Evolutionary conservation across 2,888 invertebrate species (phyloP).

Genomic region (Malacosoma neustria): DNA sequence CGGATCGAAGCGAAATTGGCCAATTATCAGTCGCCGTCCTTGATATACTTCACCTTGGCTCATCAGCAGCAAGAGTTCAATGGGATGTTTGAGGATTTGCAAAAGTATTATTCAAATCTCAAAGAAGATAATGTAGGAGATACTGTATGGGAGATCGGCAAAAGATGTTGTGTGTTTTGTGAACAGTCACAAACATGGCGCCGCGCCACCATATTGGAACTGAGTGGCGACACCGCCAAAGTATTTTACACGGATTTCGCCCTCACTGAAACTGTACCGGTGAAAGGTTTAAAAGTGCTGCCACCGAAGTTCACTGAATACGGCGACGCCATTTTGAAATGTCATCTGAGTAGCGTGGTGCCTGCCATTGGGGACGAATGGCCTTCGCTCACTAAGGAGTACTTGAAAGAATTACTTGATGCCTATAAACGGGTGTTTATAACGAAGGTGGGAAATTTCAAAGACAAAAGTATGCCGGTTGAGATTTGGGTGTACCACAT

Average conservation of each 20-base stretch:
- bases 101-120: conserved; percentile 59
- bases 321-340: conserved; percentile 76
- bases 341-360: conserved; percentile 80
- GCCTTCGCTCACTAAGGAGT: conserved; percentile 77
- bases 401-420: conserved; percentile 69
- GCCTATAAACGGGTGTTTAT: conserved; percentile 69
- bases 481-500: conserved; percentile 79
- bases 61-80: conserved; percentile 56
- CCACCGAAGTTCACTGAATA: conserved; percentile 59
- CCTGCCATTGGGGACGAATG: conserved; percentile 81
- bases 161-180: conserved; percentile 60
- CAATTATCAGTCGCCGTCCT: conserved; percentile 70
- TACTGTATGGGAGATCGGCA: conserved; percentile 64
- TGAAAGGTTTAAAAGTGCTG: conserved; percentile 64
- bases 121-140: conserved; percentile 21
- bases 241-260: conserved; percentile 82
- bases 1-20: conserved; percentile 64
- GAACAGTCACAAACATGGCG: conserved; percentile 76
- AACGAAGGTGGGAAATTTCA: conserved; percentile 66
- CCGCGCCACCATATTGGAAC: conserved; percentile 67
- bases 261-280: conserved; percentile 57
- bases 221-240: conserved; percentile 44
- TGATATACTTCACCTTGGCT: conserved; percentile 75
- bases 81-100: conserved; percentile 67
- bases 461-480: conserved; percentile 70